Evolutionary conservation across 2,113 vertebrate species (phyloP).

Genomic region (Hirundichthys speculiger): DNA sequence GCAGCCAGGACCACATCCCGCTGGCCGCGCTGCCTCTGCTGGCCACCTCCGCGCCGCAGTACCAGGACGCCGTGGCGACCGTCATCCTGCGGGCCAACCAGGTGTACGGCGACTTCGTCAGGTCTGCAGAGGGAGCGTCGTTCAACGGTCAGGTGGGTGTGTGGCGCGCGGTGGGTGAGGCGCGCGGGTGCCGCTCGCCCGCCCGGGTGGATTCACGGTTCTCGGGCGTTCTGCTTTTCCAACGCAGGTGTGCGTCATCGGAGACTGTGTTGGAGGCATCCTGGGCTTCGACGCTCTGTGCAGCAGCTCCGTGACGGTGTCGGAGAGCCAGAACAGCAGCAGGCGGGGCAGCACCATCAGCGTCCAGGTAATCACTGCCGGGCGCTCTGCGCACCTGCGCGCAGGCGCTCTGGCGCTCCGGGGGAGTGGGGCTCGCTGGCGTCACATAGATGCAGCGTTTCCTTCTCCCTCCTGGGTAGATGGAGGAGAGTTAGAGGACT

Average conservation of each 20-base stretch:
- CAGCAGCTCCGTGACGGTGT: constrained; percentile 88
- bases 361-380: constrained; percentile 84
- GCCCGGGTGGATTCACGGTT: constrained; percentile 4
- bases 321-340: constrained; percentile 95
- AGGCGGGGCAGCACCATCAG: constrained; percentile 92
- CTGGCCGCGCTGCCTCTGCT: constrained; percentile 93
- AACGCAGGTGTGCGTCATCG: constrained; percentile 92
- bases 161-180: background rate
- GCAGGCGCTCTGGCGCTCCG: no score
- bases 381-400: background rate
- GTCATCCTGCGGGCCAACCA: constrained; percentile 96
- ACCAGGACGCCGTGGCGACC: constrained; percentile 92
- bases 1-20: constrained; percentile 97
- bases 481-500: background rate
- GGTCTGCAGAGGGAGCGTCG: constrained; percentile 87
- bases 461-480: background rate
- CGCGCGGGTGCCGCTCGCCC: background rate
- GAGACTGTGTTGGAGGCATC: constrained; percentile 97
- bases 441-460: background rate
- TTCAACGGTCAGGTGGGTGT: constrained; percentile 92
- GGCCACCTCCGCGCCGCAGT: constrained; percentile 94
- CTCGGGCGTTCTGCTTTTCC: background rate
- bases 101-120: constrained; percentile 92
- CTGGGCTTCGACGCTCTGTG: constrained; percentile 95
- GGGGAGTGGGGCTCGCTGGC: no score